A percentile compares a stretch with the other conserved stretches of the same genome.
phyloP scores from a whole-genome alignment of 2,888 invertebrate genomes.

The Petrolisthes manimaculis region DNA sequence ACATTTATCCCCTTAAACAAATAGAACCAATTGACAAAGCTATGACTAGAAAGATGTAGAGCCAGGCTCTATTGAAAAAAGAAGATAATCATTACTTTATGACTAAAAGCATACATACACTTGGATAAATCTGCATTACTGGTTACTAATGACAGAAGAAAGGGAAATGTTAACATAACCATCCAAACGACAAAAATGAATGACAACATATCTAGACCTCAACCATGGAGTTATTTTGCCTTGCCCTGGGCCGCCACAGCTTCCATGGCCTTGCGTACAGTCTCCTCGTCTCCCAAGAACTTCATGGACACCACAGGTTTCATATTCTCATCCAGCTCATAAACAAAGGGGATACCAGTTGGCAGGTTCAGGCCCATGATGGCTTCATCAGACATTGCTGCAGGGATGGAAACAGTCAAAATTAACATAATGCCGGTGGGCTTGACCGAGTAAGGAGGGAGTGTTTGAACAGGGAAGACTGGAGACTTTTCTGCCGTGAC shows the following conservation, averaged over 20 bases:
- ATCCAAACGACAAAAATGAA: not conserved
- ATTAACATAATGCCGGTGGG: too few species aligned
- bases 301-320: constrained; percentile 80
- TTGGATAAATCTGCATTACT: not conserved
- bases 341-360: constrained; percentile 85
- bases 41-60: too few species aligned
- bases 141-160: not conserved
- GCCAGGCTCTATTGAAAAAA: too few species aligned
- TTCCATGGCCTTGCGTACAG: constrained; percentile 81
- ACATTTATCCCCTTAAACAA: too few species aligned
- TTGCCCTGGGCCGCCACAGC: constrained; percentile 85
- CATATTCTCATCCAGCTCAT: constrained; percentile 80
- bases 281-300: constrained; percentile 83
- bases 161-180: not conserved
- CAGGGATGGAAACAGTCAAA: constrained; percentile 62
- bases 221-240: constrained; percentile 74
- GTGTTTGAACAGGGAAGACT: too few species aligned
- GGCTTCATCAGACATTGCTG: constrained; percentile 79
- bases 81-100: too few species aligned
- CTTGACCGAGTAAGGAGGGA: too few species aligned
- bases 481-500: too few species aligned
- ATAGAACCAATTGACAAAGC: too few species aligned
- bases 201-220: not conserved
- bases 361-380: constrained; percentile 84
- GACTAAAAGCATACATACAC: not conserved